Base-by-base conservation (phyloP, 2,888 invertebrate genomes). In the Halocaridina rubra region DNA sequence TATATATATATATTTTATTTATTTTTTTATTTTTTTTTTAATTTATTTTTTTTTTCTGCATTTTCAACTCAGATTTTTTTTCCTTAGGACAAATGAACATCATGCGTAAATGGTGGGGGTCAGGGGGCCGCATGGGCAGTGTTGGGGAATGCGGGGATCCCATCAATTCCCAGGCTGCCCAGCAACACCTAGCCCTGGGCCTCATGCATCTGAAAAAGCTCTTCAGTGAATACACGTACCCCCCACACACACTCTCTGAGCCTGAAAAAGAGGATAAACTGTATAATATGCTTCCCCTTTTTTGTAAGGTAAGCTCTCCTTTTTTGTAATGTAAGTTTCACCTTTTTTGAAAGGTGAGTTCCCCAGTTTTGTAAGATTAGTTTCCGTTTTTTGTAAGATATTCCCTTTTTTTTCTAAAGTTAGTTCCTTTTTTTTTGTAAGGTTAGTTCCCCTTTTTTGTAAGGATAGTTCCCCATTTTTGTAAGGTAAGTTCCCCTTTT, bases 231-330 rank as follows among this genome's bases (percentile, higher is more conserved):
- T 98, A 97, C 90, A 95, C 96, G 46, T 97, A 98, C 92, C 96
- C 97, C 57, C 93, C 95, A 53, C 95, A 96, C 89, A 94, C 95
- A 2, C 92, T 96, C 16, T 93, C 94, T 61, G 96, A 96, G 88
- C 92, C 93, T 80, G 97, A 97, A 91, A 94, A 95, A 90, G 98
- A 98, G 92, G 96, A 96, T 90, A 97, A 97, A 91, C 93, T 99
- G 16, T 98, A 98, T 92, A 97, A 97, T 91, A 98, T 99, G 97
- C 93, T 99, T 90, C 99, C 99, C 80, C 93, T 99, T 57, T 99
- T 99, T 92, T 98, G 98, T 92, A 98, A 98, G 94, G 98, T 97
- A 93, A 90, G 90, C 86, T 10, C 19, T 53, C 16, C 2, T 53
- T 10, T 53, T 13, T 3, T 4, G 19, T 53, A 53, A 0, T 53